phyloP scores from a whole-genome alignment of 2,888 invertebrate genomes.

The Limulus polyphemus region DNA sequence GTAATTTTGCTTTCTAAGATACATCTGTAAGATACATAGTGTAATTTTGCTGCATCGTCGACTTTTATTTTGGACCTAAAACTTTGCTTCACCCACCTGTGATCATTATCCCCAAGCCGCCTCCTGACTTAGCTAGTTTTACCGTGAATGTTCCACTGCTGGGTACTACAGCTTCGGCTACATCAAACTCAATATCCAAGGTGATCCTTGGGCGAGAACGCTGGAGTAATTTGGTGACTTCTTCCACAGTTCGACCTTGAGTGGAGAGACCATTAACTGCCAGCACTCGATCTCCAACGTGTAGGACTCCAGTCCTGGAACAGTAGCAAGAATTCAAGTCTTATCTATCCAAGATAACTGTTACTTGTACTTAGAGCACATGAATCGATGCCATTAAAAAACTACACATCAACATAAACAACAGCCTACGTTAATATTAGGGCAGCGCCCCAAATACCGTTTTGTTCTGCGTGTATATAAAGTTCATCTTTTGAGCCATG shows the following conservation, averaged over 20 bases:
- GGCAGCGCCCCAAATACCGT: too few species aligned
- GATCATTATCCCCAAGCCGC: conserved; percentile 75
- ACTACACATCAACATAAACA: too few species aligned
- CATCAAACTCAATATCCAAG: conserved; percentile 74
- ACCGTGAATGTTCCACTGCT: conserved; percentile 82
- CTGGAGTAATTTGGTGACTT: conserved; percentile 36
- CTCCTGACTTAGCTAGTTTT: conserved; percentile 56
- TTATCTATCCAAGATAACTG: too few species aligned
- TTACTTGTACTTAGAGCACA: too few species aligned
- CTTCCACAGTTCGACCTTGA: conserved; percentile 36
- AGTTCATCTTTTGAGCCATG: too few species aligned
- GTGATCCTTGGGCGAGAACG: conserved; percentile 47
- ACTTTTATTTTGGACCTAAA: neutral
- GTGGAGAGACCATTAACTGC: conserved; percentile 65
- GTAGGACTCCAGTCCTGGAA: conserved; percentile 32
- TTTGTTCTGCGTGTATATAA: too few species aligned
- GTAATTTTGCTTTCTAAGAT: neutral
- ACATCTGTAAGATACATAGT: neutral
- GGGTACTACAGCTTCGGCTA: conserved; percentile 79
- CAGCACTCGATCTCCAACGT: conserved; percentile 63
- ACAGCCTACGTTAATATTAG: too few species aligned
- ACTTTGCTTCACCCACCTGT: conserved; percentile 37
- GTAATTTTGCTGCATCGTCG: neutral
- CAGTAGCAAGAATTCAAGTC: too few species aligned
- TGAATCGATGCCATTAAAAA: too few species aligned